These are phyloP conservation scores for Xenopus petersii DNA, from an alignment of 2,797 vertebrate species.

Conservation along the genomic window DNA sequence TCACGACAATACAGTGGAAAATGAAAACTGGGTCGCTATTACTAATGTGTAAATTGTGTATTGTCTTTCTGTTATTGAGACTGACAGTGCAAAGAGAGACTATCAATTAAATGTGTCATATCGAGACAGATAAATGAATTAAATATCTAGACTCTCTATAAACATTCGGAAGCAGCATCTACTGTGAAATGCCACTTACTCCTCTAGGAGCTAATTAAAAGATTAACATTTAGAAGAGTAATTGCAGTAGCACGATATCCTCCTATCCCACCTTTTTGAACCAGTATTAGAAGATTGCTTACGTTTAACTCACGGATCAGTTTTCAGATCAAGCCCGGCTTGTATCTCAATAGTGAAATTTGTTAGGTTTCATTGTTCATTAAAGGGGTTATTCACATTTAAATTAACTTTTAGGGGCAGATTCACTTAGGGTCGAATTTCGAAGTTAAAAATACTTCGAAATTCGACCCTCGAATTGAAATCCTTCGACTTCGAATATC, in stretches of 20 bases:
- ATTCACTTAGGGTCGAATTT: too few relatives aligned
- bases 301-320: slow-evolving; percentile 8
- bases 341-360: background rate
- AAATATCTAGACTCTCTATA: slow-evolving; percentile 56
- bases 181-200: slow-evolving; percentile 65
- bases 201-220: slow-evolving; percentile 64
- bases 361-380: too few relatives aligned
- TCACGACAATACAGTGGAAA: slow-evolving; percentile 5
- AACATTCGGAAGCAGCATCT: slow-evolving; percentile 56
- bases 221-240: slow-evolving; percentile 66
- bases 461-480: too few relatives aligned
- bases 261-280: slow-evolving; percentile 18
- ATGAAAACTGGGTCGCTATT: background rate
- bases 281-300: slow-evolving; percentile 12
- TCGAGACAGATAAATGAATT: slow-evolving; percentile 58
- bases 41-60: slow-evolving; percentile 29
- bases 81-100: slow-evolving; percentile 49
- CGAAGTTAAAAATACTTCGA: too few relatives aligned
- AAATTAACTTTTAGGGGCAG: too few relatives aligned
- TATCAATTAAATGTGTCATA: slow-evolving; percentile 58
- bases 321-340: slow-evolving; percentile 11
- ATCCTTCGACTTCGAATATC: too few relatives aligned
- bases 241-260: slow-evolving; percentile 54
- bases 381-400: too few relatives aligned
- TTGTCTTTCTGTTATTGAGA: slow-evolving; percentile 42